Evolutionary conservation across 2,797 vertebrate genomes (phyloP).

Genomic region (Semotilus atromaculatus): DNA sequence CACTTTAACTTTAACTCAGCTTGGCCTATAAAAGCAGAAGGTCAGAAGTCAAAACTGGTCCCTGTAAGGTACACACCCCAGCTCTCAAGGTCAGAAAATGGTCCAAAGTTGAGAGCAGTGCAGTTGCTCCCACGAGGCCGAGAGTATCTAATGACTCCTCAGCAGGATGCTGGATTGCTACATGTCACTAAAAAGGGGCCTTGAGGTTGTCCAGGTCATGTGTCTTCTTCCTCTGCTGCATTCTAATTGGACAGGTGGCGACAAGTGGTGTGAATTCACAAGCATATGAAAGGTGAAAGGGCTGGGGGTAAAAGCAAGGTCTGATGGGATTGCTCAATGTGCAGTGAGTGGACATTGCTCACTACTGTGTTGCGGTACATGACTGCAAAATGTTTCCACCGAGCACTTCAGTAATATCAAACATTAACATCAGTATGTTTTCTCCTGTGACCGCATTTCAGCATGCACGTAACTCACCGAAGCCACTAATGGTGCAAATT

Average conservation of each 20-base stretch:
- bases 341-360: not conserved
- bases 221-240: conserved; percentile 22
- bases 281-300: conserved; percentile 4
- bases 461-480: conserved; percentile 5
- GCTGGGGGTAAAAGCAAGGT: not conserved
- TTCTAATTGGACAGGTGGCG: conserved; percentile 38
- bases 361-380: not conserved
- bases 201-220: conserved; percentile 42
- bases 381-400: conserved; percentile 27
- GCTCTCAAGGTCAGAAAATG: conserved; percentile 34
- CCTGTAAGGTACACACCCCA: conserved; percentile 49
- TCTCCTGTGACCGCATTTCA: not conserved
- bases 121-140: conserved; percentile 38
- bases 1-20: not conserved
- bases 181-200: conserved; percentile 39
- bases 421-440: not conserved
- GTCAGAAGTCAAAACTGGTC: conserved; percentile 40
- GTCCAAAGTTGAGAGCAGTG: conserved; percentile 41
- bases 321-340: conserved; percentile 7
- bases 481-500: conserved; percentile 26
- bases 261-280: conserved; percentile 21
- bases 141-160: conserved; percentile 41
- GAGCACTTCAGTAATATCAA: not conserved
- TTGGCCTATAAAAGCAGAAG: conserved; percentile 52
- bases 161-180: conserved; percentile 41